These are phyloP conservation scores for Petrocephalus zakoni DNA, from an alignment of 2,113 vertebrate species.

Conservation along the genomic window DNA sequence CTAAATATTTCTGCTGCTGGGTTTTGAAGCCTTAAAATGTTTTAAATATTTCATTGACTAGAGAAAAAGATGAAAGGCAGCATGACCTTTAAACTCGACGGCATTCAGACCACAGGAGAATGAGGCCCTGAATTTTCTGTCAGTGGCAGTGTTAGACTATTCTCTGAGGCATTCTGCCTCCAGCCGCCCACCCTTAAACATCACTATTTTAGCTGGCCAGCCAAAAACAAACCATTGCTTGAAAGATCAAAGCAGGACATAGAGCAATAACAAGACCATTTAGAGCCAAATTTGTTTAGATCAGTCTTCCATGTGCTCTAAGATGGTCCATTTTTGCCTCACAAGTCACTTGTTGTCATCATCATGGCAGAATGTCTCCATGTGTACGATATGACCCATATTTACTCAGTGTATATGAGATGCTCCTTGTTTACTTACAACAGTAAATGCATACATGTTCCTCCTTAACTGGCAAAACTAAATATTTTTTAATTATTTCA, in stretches of 20 bases:
- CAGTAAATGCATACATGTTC: background rate
- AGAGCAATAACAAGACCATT: background rate
- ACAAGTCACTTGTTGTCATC: background rate
- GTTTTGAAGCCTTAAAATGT: background rate
- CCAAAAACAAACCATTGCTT: background rate
- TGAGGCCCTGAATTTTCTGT: background rate
- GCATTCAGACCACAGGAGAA: background rate
- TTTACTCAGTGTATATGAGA: background rate
- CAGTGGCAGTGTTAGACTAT: background rate
- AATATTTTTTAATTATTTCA: background rate
- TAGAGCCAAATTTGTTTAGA: background rate
- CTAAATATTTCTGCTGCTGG: background rate
- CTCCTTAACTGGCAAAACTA: background rate
- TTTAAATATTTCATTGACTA: background rate
- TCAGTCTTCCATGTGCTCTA: background rate
- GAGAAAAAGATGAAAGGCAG: background rate
- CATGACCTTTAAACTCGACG: background rate
- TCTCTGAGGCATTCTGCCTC: background rate
- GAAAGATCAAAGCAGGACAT: background rate
- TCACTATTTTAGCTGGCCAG: background rate
- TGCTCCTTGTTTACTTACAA: background rate
- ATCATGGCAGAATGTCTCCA: background rate
- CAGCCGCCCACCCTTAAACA: background rate
- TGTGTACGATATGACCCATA: background rate
- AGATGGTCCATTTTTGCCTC: background rate